These are phyloP conservation scores for Conomelus anceps DNA, from an alignment of 2,888 invertebrate species.

Conservation along the genomic window DNA sequence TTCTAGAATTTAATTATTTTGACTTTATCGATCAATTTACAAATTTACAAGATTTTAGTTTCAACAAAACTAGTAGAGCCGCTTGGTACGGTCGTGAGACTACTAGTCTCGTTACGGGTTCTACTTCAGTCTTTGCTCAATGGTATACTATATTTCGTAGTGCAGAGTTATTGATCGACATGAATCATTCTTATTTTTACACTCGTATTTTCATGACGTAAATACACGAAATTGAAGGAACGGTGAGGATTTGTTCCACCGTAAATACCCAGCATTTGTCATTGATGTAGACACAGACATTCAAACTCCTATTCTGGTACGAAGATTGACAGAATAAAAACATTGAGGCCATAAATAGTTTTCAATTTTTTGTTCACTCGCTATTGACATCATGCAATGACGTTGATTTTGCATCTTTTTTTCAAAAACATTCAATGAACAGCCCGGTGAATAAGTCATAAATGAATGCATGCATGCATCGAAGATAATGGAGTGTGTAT, in stretches of 20 bases:
- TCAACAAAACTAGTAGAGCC: no score
- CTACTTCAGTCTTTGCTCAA: neutral
- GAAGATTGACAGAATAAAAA: neutral
- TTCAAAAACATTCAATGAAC: neutral
- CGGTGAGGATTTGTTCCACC: no score
- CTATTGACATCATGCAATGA: neutral
- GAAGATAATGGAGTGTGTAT: neutral
- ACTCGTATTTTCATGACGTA: neutral
- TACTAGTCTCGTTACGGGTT: no score
- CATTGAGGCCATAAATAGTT: neutral
- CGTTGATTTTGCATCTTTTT: neutral
- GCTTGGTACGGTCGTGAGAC: no score
- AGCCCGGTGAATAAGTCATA: neutral
- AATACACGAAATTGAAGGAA: neutral
- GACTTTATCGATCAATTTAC: no score
- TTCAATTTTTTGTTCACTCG: neutral
- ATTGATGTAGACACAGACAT: neutral
- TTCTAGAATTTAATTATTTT: no score
- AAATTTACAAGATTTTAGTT: no score
- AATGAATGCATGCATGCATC: neutral
- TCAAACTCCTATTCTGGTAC: neutral
- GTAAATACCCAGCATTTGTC: neutral
- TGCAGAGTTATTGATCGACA: slow-evolving; percentile 5
- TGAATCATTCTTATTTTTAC: neutral
- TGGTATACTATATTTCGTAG: neutral